Evolutionary conservation across 2,797 vertebrate species (phyloP).

Genomic region (Poeciliopsis infans): DNA sequence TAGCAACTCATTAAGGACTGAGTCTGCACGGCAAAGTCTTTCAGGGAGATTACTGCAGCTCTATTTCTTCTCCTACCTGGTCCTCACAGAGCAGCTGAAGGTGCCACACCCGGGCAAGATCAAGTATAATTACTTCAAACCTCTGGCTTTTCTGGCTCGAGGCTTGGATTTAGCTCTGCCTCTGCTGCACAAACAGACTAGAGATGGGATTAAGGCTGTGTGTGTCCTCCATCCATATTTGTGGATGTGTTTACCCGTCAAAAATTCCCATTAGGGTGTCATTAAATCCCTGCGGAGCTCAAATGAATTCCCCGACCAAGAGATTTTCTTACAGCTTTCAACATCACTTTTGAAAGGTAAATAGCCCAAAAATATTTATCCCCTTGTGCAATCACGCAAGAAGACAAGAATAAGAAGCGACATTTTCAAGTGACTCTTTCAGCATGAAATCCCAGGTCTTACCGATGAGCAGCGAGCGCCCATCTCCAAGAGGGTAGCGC

Average conservation of each 20-base stretch:
- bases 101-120: conserved; percentile 34
- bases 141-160: conserved; percentile 28
- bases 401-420: conserved; percentile 45
- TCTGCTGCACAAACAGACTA: conserved; percentile 31
- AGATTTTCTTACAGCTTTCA: conserved; percentile 42
- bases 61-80: conserved; percentile 34
- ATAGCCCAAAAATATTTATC: conserved; percentile 43
- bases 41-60: conserved; percentile 47
- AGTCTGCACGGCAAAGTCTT: conserved; percentile 40
- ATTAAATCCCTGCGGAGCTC: conserved; percentile 2
- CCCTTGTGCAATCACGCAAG: conserved; percentile 27
- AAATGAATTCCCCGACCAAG: conserved; percentile 20
- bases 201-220: conserved; percentile 30
- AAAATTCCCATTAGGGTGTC: conserved; percentile 33
- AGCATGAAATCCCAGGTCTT: conserved; percentile 34
- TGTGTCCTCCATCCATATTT: background rate
- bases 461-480: conserved; percentile 91
- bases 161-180: conserved; percentile 24
- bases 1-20: conserved; percentile 64
- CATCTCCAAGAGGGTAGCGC: conserved; percentile 93
- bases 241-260: conserved; percentile 11
- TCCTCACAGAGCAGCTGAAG: conserved; percentile 45
- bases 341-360: conserved; percentile 43
- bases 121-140: conserved; percentile 58
- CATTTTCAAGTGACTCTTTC: conserved; percentile 43